Evolutionary conservation across 35 echinoderm and acorn worm genomes (phyloP).

Genomic region (Ophiothrix spiculata): DNA sequence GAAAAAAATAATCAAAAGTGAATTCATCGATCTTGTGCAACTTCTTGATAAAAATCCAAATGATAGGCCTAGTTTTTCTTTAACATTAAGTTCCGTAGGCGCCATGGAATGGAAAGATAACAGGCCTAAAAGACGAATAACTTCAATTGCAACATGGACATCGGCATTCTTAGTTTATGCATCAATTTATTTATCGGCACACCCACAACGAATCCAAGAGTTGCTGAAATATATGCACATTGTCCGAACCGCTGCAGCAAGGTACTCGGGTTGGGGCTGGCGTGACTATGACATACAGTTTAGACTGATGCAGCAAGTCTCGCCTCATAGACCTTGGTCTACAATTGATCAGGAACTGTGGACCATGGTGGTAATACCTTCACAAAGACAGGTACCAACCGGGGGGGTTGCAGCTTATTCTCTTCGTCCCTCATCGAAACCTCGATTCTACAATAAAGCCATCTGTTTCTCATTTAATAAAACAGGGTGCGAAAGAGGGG

Average conservation of each 20-base stretch:
- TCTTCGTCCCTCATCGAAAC: background rate
- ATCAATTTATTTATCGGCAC: background rate
- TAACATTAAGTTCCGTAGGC: no score
- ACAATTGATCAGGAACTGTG: no score
- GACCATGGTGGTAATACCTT: no score
- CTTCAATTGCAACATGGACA: background rate
- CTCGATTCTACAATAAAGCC: background rate
- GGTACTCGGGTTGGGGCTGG: background rate
- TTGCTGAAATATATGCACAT: conserved; percentile 7
- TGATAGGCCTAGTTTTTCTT: no score
- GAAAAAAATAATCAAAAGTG: no score
- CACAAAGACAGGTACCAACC: no score
- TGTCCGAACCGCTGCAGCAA: background rate
- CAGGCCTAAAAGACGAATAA: background rate
- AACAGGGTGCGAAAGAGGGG: background rate
- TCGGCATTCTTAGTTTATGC: background rate
- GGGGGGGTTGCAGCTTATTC: background rate
- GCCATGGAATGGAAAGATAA: no score
- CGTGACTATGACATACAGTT: conserved; percentile 12
- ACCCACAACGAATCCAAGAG: background rate
- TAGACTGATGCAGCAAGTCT: background rate
- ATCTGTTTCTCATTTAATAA: background rate
- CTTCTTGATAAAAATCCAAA: no score
- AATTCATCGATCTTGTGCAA: no score
- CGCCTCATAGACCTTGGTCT: background rate